Evolutionary conservation across 2,113 vertebrate genomes (phyloP).

Genomic region (Zootoca vivipara): DNA sequence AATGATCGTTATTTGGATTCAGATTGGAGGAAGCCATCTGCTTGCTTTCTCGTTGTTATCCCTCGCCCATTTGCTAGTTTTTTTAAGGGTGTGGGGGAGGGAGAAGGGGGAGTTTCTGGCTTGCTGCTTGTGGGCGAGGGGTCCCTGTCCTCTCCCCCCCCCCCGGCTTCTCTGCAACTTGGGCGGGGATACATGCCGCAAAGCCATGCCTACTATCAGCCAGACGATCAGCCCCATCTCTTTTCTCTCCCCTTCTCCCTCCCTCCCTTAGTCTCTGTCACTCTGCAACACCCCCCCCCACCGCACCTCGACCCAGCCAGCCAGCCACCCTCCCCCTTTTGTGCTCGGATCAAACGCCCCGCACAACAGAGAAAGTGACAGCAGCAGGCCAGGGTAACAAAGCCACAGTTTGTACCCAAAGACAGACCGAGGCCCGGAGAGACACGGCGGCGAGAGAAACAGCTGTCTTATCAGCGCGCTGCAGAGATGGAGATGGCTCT

Average conservation of each 20-base stretch:
- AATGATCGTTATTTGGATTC: slow-evolving; percentile 48
- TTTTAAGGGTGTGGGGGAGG: background rate
- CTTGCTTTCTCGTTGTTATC: slow-evolving; percentile 36
- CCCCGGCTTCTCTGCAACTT: slow-evolving; percentile 64
- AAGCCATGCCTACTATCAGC: slow-evolving; percentile 55
- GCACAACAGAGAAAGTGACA: slow-evolving; percentile 71
- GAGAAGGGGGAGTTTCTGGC: slow-evolving; percentile 50
- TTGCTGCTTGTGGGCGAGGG: slow-evolving; percentile 33
- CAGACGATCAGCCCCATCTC: slow-evolving; percentile 62
- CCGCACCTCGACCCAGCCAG: background rate
- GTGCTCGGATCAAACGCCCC: slow-evolving; percentile 70
- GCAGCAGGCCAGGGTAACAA: slow-evolving; percentile 74
- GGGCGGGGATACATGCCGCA: slow-evolving; percentile 42
- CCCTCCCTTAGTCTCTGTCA: background rate
- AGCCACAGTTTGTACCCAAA: slow-evolving; percentile 74
- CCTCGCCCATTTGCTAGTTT: slow-evolving; percentile 44
- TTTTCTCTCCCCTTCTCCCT: background rate
- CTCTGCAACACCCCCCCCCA: too few relatives aligned
- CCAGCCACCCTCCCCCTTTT: slow-evolving; percentile 40
- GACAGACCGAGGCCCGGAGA: slow-evolving; percentile 69
- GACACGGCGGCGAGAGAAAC: slow-evolving; percentile 74
- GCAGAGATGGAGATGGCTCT: slow-evolving; percentile 81
- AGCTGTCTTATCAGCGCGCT: slow-evolving; percentile 83
- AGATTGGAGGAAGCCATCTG: slow-evolving; percentile 65
- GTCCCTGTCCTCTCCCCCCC: background rate